Base-by-base conservation (phyloP, 2,797 vertebrate genomes). In the Xenentodon cancila region DNA sequence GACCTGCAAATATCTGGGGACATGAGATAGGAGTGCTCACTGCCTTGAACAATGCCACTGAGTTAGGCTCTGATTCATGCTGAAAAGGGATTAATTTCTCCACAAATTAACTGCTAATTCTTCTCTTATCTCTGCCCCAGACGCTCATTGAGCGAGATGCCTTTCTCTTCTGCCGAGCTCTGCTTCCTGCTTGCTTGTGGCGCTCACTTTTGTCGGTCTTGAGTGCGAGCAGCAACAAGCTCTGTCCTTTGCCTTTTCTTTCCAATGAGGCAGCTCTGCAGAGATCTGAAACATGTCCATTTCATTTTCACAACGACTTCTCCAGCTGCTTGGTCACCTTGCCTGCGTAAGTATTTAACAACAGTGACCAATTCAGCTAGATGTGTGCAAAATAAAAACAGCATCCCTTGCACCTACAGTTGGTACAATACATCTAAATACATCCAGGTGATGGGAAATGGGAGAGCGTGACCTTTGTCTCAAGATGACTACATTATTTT, bases 51-150 rank as follows among this genome's bases (percentile, higher is more conserved):
- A 92, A 92, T 91, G 81, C 78, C 68, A 74, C 53, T 32, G 79
- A 82, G 78, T 72, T 61, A 15, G 67, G 75, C 80, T 89, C 59
- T 65, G 75, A 93, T 91, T 90, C 79, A 86, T 63, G 73, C 84
- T 72, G 81, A 83, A 91, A 92, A 90, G 49, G 80, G 91, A 92
- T 93, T 93, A 88, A 93, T 93, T 91, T 86, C 84, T 77, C 64
- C 73, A 68, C 89, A 93, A 93, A 93, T 92, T 79, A 92, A 90
- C 89, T 78, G 80, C 84, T 91, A 92, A 93, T 92, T 92, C 89
- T 84, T 82, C 76, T 76, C 84, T 92, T 92, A 92, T 92, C 90
- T 91, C 75, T 79, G 82, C 73, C 83, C 81, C 70, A 77, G 89
- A 88, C 85, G 88, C 79, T 76, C 78, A 88, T 86, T 84, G 84